phyloP scores from a whole-genome alignment of 2,113 vertebrate species.

The sheep (Ovis aries) region DNA sequence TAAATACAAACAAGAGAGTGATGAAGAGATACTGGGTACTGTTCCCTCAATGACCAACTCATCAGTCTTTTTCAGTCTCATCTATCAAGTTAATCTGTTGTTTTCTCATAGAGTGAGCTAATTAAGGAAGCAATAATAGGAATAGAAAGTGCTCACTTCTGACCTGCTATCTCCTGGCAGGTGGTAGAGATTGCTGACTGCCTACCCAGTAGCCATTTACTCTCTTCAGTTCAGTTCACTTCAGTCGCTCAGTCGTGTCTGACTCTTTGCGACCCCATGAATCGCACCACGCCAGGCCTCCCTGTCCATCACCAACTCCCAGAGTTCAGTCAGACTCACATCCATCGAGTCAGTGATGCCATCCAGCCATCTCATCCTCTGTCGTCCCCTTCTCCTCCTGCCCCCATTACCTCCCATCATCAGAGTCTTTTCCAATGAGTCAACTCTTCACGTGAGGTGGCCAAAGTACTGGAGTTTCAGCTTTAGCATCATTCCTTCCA shows the following conservation, averaged over 20 bases:
- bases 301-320: too few species aligned
- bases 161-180: background rate
- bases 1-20: background rate
- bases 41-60: background rate
- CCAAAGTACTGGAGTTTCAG: too few species aligned
- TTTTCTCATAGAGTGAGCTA: background rate
- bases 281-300: too few species aligned
- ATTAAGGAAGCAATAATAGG: background rate
- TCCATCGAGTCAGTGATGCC: too few species aligned
- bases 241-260: accelerated
- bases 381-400: too few species aligned
- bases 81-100: background rate
- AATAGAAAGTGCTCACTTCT: background rate
- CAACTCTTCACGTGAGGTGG: too few species aligned
- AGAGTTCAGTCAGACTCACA: too few species aligned
- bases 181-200: background rate
- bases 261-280: too few species aligned
- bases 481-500: too few species aligned
- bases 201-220: background rate
- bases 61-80: background rate
- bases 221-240: background rate
- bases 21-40: background rate
- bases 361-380: too few species aligned
- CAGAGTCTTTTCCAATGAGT: too few species aligned
- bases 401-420: too few species aligned